Evolutionary conservation across 2,888 invertebrate genomes (phyloP), one percentile per base, ranked within the genome.

Genomic region (Lithophane ornitopus): DNA sequence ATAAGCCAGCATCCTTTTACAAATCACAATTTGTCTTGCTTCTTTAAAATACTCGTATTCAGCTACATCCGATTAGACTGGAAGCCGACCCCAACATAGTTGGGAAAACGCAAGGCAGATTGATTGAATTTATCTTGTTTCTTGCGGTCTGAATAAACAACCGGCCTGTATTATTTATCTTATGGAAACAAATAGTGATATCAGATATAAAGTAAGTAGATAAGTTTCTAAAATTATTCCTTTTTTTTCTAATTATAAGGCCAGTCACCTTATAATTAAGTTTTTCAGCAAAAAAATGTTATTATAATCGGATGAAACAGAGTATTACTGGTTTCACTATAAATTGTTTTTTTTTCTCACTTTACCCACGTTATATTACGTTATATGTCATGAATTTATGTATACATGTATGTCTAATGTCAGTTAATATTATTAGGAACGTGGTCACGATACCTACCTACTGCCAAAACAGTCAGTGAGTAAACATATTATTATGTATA

Each of bases 401-500:
- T 54, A 26, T 26, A 26, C 2, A 49, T 22, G 3, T 49, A 56
- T 26, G 7, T 26, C 26, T 26, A 26, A 56, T 26, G 12, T 54
- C n/a, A 54, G 54, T 54, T 54, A 54, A 54, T 12, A n/a, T 12
- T n/a, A n/a, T 58, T 14, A 54, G 19, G 19, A 58, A 79, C 58
- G 44, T 54, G n/a, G 68, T 46, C 34, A 65, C 14, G 52, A 61
- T 59, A 59, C 58, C 8, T 26, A 49, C 59, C 49, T 74, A 74
- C 63, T 26, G 16, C 74, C 80, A 65, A 79, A 79, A 74, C 52
- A 52, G 79, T 68, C 16, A 44, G 7, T 63, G 52, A 26, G 67
- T 73, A 65, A 69, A 58, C 65, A 80, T 65, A 63, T 73, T 67
- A 72, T 70, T 76, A 75, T 81, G 34, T 34, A 46, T 78, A 56